Evolutionary conservation across 2,113 vertebrate genomes (phyloP).

Genomic region (Xiphophorus couchianus): DNA sequence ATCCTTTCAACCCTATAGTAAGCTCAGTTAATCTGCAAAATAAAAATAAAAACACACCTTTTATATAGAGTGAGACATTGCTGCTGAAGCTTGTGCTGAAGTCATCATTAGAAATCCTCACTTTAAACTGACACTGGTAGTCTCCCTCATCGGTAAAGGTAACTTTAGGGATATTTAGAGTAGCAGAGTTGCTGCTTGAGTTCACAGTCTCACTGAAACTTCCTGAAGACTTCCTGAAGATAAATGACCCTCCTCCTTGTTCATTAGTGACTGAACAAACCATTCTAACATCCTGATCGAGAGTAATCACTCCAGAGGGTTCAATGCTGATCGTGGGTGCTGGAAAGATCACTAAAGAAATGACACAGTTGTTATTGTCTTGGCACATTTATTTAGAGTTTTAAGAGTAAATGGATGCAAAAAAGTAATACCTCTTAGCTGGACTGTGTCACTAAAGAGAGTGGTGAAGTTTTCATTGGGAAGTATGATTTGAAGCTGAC

Average conservation of each 20-base stretch:
- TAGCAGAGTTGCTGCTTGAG: not conserved
- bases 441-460: not conserved
- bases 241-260: slow-evolving; percentile 7
- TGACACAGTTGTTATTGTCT: too few relatives aligned
- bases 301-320: not conserved
- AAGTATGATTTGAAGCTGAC: not conserved
- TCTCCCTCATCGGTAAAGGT: not conserved
- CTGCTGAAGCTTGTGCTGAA: not conserved
- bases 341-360: not conserved
- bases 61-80: not conserved
- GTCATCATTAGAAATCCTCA: not conserved
- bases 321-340: not conserved
- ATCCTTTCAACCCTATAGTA: too few relatives aligned
- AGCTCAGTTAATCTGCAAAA: too few relatives aligned
- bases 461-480: not conserved
- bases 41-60: too few relatives aligned
- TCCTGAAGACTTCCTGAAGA: not conserved
- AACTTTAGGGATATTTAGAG: not conserved
- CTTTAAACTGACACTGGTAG: slow-evolving; percentile 27
- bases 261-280: too few relatives aligned
- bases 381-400: too few relatives aligned
- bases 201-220: not conserved
- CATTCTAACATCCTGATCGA: too few relatives aligned
- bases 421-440: not conserved
- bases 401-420: too few relatives aligned